Percentiles rank a stretch among this genome's conserved stretches.
Conservation (phyloP, 2,888 invertebrate species). For the Drosophila tanythrix region DNA sequence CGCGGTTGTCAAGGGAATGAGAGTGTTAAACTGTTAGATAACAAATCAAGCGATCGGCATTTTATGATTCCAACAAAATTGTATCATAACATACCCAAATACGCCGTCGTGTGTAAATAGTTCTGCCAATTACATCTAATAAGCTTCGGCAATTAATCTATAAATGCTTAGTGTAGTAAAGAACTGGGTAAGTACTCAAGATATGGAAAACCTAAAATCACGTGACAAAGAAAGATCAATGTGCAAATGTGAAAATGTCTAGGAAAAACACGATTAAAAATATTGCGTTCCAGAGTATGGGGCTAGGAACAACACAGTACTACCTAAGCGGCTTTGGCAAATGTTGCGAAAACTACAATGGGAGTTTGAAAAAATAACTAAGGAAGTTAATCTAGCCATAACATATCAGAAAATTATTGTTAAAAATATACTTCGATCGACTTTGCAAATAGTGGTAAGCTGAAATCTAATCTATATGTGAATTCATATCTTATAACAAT, state of each 20-base stretch:
- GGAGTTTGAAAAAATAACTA: neutral
- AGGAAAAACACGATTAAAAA: neutral
- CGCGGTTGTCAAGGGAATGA: conserved; percentile 22
- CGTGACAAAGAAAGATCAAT: neutral
- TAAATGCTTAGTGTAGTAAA: neutral
- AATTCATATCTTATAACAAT: neutral
- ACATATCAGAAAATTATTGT: neutral
- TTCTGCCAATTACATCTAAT: no score
- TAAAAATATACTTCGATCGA: neutral
- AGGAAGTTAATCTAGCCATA: neutral
- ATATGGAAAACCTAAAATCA: neutral
- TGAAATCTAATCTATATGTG: neutral
- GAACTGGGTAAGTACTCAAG: neutral
- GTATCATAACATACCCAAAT: conserved; percentile 14
- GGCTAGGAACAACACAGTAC: neutral
- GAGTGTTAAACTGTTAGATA: conserved; percentile 17
- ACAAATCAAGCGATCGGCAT: conserved; percentile 13
- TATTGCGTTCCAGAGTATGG: neutral
- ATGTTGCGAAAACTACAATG: neutral
- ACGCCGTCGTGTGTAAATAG: neutral
- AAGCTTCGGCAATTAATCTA: neutral
- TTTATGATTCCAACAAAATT: conserved; percentile 16
- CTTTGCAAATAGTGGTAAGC: neutral
- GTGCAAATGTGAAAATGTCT: neutral
- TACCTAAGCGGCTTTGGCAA: no score